phyloP scores from a whole-genome alignment of 2,888 invertebrate genomes.

The Aricia artaxerxes region DNA sequence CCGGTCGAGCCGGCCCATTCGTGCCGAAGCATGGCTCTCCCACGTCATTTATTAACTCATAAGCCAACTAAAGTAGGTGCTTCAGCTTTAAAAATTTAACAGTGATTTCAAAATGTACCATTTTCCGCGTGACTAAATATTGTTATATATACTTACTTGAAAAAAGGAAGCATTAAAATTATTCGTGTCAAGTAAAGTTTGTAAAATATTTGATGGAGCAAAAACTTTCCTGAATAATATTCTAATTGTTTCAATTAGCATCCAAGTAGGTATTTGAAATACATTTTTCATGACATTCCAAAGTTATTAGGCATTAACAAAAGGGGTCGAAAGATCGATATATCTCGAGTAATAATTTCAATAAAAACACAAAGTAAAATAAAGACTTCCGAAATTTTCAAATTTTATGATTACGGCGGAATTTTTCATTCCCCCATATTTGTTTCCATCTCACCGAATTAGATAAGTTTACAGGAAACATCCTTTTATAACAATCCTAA shows the following conservation, averaged over 20 bases:
- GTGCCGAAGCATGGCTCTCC: too few relatives aligned
- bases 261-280: not conserved
- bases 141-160: too few relatives aligned
- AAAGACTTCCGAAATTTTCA: not conserved
- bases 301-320: not conserved
- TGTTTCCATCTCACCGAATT: conserved; percentile 14
- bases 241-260: not conserved
- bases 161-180: too few relatives aligned
- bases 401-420: not conserved
- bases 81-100: too few relatives aligned
- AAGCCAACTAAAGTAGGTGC: too few relatives aligned
- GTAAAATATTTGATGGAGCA: too few relatives aligned
- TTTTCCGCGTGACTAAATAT: too few relatives aligned
- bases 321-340: not conserved
- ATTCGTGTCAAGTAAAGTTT: too few relatives aligned
- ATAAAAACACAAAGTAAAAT: not conserved
- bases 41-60: too few relatives aligned
- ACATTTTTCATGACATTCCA: not conserved
- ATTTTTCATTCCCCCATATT: not conserved
- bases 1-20: too few relatives aligned
- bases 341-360: not conserved
- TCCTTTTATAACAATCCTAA: not conserved
- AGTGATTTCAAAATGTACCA: too few relatives aligned
- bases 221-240: too few relatives aligned
- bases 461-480: conserved; percentile 1